Base-by-base conservation (phyloP, 2,888 invertebrate genomes). In the Volucella inanis region DNA sequence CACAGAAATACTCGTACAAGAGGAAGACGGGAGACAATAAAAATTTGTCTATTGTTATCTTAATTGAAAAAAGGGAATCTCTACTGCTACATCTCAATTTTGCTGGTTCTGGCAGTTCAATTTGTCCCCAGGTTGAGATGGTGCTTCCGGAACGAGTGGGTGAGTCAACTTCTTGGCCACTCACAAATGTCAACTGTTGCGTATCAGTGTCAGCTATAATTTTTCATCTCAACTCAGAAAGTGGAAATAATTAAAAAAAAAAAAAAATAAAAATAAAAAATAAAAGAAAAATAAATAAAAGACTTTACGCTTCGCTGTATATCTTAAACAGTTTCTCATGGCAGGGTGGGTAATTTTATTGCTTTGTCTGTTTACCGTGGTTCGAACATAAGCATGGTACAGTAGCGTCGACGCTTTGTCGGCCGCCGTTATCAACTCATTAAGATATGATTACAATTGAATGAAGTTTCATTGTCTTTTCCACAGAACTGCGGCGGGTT, bases 1-100 rank as follows among this genome's bases (percentile, higher is more conserved):
- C 47, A 14, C n/a, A 43, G 22, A 65, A 14, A 64, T n/a, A 62
- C 10, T 50, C 4, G 43, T 55, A 57, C 65, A 62, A 50, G 64
- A 45, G 18, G 57, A 47, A 12, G 52, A 47, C 12, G 15, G 43
- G 22, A 22, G 18, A 38, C 3, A 41, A 65, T 67, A 47, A 77
- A 81, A 82, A 82, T 82, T 82, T 84, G 79, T 79, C 78, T 77
- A 61, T 84, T 83, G 81, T 83, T 84, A 84, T 79, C 80, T 84
- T 75, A 84, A 84, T 84, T 80, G 75, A 84, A 75, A 54, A 49
- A 41, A 47, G 61, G 45, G 41, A 52, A 72, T 31, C 54, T 38
- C 41, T 22, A 15, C 49, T 45, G 54, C 55, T 61, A 61, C 47
- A 43, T 61, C 61, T 47, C 54, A 54, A 54, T 55, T 41, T 49